Conservation (phyloP, 2,113 vertebrate species). For the Hirundichthys speculiger region DNA sequence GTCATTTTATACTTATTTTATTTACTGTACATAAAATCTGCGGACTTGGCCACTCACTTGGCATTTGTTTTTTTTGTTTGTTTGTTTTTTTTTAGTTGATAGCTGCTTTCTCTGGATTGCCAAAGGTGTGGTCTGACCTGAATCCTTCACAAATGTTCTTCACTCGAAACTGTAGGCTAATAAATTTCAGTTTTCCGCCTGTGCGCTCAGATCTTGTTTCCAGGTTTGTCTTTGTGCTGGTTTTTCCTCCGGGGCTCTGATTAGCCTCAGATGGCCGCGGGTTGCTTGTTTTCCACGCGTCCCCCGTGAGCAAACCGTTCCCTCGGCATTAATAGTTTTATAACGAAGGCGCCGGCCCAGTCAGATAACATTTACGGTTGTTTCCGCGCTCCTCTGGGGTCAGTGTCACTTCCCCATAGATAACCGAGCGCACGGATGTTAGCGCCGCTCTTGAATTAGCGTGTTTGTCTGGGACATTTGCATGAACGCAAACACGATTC, state of each 20-base stretch:
- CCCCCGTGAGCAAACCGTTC: constrained; percentile 49
- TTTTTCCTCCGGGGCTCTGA: not conserved
- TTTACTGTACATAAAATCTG: constrained; percentile 87
- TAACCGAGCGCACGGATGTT: constrained; percentile 41
- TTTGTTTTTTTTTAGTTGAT: constrained; percentile 78
- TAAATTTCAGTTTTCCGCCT: constrained; percentile 86
- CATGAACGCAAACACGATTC: constrained; percentile 38
- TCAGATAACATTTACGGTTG: constrained; percentile 52
- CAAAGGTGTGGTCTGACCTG: constrained; percentile 88
- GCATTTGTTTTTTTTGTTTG: constrained; percentile 51
- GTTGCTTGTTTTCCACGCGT: constrained; percentile 62
- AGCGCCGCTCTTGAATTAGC: constrained; percentile 3
- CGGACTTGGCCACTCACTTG: constrained; percentile 83
- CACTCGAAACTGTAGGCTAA: constrained; percentile 88
- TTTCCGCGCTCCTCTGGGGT: constrained; percentile 59
- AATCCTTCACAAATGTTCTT: constrained; percentile 84
- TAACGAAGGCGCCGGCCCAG: constrained; percentile 60
- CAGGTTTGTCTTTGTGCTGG: not conserved
- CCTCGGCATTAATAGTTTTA: constrained; percentile 61
- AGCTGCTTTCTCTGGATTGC: constrained; percentile 90
- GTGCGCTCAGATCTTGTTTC: constrained; percentile 25
- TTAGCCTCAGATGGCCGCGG: constrained; percentile 9
- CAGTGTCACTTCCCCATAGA: constrained; percentile 48
- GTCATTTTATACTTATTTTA: constrained; percentile 87
- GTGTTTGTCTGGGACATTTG: constrained; percentile 47